Evolutionary conservation across 2,888 invertebrate species (phyloP).

Genomic region (Cephus runcator): DNA sequence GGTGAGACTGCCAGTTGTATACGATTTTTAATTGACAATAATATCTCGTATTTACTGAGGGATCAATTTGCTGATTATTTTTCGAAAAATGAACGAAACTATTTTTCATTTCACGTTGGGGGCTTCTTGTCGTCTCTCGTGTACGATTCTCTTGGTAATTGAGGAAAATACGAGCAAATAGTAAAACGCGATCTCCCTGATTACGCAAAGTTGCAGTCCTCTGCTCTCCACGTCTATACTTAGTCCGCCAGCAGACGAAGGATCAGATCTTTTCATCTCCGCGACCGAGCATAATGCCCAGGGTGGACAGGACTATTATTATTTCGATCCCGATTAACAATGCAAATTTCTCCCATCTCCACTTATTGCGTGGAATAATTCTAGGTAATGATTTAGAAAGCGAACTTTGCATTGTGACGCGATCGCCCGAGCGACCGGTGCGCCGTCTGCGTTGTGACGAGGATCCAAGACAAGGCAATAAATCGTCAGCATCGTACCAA

Average conservation of each 20-base stretch:
- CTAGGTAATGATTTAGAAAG: constrained; percentile 55
- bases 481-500: neutral
- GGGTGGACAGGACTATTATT: constrained; percentile 30
- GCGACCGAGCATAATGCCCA: neutral
- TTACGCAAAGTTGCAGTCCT: neutral
- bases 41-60: too few relatives aligned
- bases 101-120: neutral
- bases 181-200: neutral
- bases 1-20: too few relatives aligned
- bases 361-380: constrained; percentile 48
- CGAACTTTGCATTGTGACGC: constrained; percentile 20
- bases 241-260: neutral
- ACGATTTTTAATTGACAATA: too few relatives aligned
- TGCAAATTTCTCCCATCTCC: constrained; percentile 43
- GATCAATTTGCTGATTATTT: neutral
- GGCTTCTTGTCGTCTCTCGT: neutral
- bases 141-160: neutral
- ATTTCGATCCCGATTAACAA: constrained; percentile 56
- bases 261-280: constrained; percentile 14
- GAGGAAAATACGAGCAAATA: neutral
- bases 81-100: too few relatives aligned
- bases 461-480: neutral
- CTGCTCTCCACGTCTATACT: neutral
- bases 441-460: neutral
- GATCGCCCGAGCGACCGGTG: neutral